Evolutionary conservation across 2,888 invertebrate genomes (phyloP).

Genomic region (Gasteruption jaculator): DNA sequence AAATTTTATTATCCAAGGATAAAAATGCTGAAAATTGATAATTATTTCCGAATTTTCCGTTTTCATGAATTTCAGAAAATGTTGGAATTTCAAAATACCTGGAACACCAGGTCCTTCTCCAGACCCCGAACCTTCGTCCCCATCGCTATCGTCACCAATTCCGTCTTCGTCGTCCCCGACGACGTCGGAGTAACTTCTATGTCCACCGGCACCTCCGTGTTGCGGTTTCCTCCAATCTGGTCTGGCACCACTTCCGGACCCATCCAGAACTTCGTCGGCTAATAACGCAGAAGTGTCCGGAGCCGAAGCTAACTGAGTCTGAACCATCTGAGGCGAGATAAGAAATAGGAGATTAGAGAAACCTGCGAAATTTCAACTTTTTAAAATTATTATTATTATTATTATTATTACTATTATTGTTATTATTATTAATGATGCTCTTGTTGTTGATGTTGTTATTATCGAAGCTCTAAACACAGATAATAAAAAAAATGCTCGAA

Average conservation of each 20-base stretch:
- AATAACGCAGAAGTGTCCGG: constrained; percentile 42
- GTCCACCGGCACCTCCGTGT: constrained; percentile 21
- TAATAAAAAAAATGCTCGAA: not conserved
- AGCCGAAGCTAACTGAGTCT: constrained; percentile 43
- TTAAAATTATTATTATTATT: too few relatives aligned
- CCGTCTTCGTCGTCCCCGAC: constrained; percentile 35
- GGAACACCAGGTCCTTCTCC: constrained; percentile 37
- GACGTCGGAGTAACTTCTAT: constrained; percentile 21
- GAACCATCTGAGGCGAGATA: constrained; percentile 47
- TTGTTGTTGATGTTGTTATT: too few relatives aligned
- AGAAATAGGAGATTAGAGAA: too few relatives aligned
- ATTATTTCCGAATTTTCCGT: too few relatives aligned
- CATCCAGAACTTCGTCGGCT: constrained; percentile 45
- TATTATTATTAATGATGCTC: too few relatives aligned
- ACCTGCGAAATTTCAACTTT: too few relatives aligned
- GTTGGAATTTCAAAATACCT: too few relatives aligned
- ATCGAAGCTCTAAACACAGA: too few relatives aligned
- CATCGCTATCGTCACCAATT: constrained; percentile 31
- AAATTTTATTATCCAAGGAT: too few relatives aligned
- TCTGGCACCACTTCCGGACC: constrained; percentile 46
- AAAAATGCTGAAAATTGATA: too few relatives aligned
- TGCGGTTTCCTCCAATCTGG: constrained; percentile 29
- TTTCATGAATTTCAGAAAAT: too few relatives aligned
- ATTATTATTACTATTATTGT: too few relatives aligned
- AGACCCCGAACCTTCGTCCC: constrained; percentile 41